Evolutionary conservation across 2,113 vertebrate species (phyloP).

Genomic region (Hoplias malabaricus): DNA sequence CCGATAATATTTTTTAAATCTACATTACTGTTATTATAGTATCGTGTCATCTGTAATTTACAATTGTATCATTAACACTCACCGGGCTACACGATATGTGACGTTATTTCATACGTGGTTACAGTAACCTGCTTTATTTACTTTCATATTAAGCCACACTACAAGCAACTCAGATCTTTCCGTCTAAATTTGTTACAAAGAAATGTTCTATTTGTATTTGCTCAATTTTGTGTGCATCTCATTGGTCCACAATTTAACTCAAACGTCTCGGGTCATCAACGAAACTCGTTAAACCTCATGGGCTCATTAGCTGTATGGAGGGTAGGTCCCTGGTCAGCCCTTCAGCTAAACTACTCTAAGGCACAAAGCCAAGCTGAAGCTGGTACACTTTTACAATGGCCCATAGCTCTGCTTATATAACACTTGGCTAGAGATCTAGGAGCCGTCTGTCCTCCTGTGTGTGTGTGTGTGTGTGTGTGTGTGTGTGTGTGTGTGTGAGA

Average conservation of each 20-base stretch:
- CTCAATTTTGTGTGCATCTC: too few species aligned
- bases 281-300: not conserved
- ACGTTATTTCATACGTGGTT: too few species aligned
- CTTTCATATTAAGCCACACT: not conserved
- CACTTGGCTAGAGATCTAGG: conserved; percentile 15
- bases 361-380: not conserved
- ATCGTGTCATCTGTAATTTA: too few species aligned
- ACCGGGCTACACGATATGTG: too few species aligned
- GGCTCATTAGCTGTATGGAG: not conserved
- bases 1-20: too few species aligned
- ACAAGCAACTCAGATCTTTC: not conserved
- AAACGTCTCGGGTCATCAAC: not conserved
- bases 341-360: not conserved
- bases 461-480: conserved; percentile 9
- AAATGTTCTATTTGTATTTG: too few species aligned
- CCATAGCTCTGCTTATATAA: conserved; percentile 31
- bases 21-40: too few species aligned
- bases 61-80: too few species aligned
- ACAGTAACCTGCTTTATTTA: too few species aligned
- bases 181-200: too few species aligned
- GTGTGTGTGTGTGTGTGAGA: conserved; percentile 19
- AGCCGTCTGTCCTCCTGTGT: conserved; percentile 15
- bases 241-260: not conserved
- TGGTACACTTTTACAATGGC: conserved; percentile 8
- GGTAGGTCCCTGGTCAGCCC: not conserved